These are phyloP conservation scores for Acanthochromis polyacanthus DNA, from an alignment of 2,113 vertebrate species.

Conservation along the genomic window DNA sequence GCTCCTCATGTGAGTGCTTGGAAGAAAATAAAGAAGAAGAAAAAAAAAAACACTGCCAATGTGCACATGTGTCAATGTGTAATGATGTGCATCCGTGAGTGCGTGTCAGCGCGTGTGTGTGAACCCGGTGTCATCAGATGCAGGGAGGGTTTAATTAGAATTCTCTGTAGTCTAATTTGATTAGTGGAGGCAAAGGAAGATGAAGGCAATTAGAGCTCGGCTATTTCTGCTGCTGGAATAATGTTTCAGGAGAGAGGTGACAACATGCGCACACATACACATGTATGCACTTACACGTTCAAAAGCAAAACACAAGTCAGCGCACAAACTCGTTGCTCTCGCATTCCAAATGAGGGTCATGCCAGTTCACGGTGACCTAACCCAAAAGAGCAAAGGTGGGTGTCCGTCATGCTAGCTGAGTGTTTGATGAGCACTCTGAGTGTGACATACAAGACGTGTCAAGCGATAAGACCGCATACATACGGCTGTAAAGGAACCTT, in stretches of 20 bases:
- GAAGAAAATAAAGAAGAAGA: slow-evolving; percentile 34
- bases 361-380: slow-evolving; percentile 51
- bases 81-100: slow-evolving; percentile 20
- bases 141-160: slow-evolving; percentile 77
- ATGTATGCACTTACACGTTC: slow-evolving; percentile 7
- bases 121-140: slow-evolving; percentile 64
- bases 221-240: slow-evolving; percentile 75
- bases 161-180: slow-evolving; percentile 80
- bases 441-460: slow-evolving; percentile 44
- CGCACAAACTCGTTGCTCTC: slow-evolving; percentile 21
- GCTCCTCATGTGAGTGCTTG: slow-evolving; percentile 33
- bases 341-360: slow-evolving; percentile 48
- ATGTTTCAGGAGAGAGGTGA: slow-evolving; percentile 72
- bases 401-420: slow-evolving; percentile 44
- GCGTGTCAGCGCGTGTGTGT: background rate
- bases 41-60: slow-evolving; percentile 17
- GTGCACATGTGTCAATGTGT: slow-evolving; percentile 34
- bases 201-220: slow-evolving; percentile 75
- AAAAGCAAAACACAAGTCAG: slow-evolving; percentile 21
- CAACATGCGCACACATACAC: slow-evolving; percentile 37
- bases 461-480: slow-evolving; percentile 40
- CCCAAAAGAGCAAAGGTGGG: slow-evolving; percentile 64
- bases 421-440: slow-evolving; percentile 57
- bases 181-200: slow-evolving; percentile 75
- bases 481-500: slow-evolving; percentile 36